phyloP scores from a whole-genome alignment of 2,797 vertebrate genomes.

The Chanos chanos region DNA sequence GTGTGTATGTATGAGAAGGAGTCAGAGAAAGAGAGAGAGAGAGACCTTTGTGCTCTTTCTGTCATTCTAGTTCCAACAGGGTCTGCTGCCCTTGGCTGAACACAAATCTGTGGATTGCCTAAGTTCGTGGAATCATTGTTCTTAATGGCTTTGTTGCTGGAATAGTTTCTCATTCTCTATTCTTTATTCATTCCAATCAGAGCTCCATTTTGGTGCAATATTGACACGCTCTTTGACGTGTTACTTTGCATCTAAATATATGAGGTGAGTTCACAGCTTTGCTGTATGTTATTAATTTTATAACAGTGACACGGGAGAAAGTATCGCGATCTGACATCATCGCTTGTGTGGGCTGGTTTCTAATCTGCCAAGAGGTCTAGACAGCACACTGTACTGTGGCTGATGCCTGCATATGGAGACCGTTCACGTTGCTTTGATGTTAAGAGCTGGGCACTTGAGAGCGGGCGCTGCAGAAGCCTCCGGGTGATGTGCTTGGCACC shows the following conservation, averaged over 20 bases:
- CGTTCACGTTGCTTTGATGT: constrained; percentile 13
- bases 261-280: no score
- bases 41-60: constrained; percentile 6
- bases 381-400: not conserved
- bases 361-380: constrained; percentile 12
- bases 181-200: no score
- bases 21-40: not conserved
- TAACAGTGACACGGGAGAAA: not conserved
- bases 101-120: not conserved
- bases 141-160: constrained; percentile 7
- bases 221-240: no score
- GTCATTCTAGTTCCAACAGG: not conserved
- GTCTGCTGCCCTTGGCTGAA: not conserved
- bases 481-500: not conserved
- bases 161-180: not conserved
- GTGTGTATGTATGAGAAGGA: not conserved
- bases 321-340: not conserved
- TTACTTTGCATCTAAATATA: no score
- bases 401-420: not conserved
- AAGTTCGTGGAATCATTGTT: constrained; percentile 28
- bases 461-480: not conserved
- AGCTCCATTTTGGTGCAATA: no score
- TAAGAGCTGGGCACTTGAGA: not conserved
- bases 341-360: not conserved
- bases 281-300: not conserved